Conservation (phyloP, 1,140 invertebrate genomes). For the Procambarus clarkii region DNA sequence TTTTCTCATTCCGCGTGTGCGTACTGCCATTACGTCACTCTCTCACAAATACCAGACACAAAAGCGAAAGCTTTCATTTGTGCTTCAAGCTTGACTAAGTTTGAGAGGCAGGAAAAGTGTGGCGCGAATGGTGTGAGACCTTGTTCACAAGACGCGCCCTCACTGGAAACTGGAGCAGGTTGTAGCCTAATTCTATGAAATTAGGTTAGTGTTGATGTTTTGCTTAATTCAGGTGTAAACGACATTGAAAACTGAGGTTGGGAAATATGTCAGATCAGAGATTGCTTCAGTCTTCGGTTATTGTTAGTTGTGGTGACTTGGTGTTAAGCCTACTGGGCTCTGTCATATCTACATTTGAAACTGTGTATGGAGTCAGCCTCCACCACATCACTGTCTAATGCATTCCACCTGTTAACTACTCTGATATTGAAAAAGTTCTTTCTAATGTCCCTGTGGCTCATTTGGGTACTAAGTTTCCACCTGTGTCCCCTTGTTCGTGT, state of each 20-base stretch:
- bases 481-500: too few species aligned
- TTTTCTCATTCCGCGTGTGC: background rate
- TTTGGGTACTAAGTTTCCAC: too few species aligned
- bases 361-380: too few species aligned
- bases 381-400: too few species aligned
- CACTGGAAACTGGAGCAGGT: background rate
- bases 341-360: too few species aligned
- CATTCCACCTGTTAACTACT: too few species aligned
- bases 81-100: constrained; percentile 28
- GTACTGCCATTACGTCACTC: constrained; percentile 23
- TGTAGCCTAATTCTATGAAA: background rate
- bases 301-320: too few species aligned
- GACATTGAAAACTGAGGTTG: background rate
- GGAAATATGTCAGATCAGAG: background rate
- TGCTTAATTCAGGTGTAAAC: background rate
- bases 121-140: background rate
- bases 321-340: too few species aligned
- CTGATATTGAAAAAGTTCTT: too few species aligned
- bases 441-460: too few species aligned
- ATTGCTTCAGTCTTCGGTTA: too few species aligned
- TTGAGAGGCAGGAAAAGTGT: background rate
- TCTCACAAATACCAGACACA: constrained; percentile 13
- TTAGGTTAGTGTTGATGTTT: constrained; percentile 6
- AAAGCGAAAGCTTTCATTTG: constrained; percentile 26
- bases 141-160: background rate